Conservation (phyloP, 2,797 vertebrate genomes). For the Limosa lapponica region DNA sequence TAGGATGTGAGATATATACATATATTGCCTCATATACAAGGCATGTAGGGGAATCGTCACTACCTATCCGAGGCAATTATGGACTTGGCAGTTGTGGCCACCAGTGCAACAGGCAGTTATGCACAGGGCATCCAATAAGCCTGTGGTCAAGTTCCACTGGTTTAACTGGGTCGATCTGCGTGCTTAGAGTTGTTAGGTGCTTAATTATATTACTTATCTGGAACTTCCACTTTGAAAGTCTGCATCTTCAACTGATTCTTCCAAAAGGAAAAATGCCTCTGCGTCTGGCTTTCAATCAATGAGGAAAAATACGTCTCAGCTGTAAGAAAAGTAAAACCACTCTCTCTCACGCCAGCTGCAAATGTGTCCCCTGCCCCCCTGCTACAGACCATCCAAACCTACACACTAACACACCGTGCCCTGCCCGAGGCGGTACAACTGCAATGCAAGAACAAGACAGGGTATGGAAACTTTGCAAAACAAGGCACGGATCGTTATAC, state of each 20-base stretch:
- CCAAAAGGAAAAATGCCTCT: not conserved
- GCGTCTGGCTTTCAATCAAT: not conserved
- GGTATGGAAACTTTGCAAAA: slow-evolving; percentile 38
- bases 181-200: not conserved
- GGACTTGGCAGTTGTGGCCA: not conserved
- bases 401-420: not conserved
- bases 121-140: not conserved
- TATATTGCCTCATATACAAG: no score
- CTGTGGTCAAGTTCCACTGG: not conserved
- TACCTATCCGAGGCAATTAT: not conserved
- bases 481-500: not conserved
- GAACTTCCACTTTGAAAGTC: not conserved
- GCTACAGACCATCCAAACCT: not conserved
- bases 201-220: not conserved
- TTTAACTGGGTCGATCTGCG: not conserved
- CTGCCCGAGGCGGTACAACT: not conserved
- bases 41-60: not conserved
- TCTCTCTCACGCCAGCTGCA: not conserved
- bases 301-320: accelerated
- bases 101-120: not conserved
- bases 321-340: not conserved
- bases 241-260: not conserved
- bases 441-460: not conserved
- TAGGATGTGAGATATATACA: not conserved
- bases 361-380: not conserved